Percentiles rank a stretch among this genome's conserved stretches.
phyloP scores from a whole-genome alignment of 2,113 vertebrate species.

The Epinephelus cyanopodus region DNA sequence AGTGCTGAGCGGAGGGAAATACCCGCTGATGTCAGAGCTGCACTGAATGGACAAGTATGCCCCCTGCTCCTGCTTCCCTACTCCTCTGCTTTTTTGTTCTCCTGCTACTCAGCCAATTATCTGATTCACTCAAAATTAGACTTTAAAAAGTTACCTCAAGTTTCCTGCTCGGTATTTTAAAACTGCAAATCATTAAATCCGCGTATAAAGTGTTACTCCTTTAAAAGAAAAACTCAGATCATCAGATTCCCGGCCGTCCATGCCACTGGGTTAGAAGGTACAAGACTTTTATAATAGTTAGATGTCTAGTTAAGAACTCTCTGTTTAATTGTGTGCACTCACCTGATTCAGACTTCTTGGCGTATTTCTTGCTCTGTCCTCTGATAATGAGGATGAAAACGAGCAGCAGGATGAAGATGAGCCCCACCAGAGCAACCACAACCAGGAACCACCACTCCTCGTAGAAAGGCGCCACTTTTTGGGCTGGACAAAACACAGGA shows the following conservation, averaged over 20 bases:
- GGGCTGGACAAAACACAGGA: constrained; percentile 82
- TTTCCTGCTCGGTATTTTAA: constrained; percentile 7
- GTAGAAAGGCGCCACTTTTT: constrained; percentile 95
- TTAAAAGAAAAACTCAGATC: neutral
- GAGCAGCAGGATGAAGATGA: constrained; percentile 96
- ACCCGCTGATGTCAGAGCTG: constrained; percentile 74
- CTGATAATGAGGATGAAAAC: constrained; percentile 97
- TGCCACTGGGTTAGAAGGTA: neutral
- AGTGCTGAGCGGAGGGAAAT: constrained; percentile 77
- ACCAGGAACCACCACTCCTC: constrained; percentile 99
- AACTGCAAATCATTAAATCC: constrained; percentile 26
- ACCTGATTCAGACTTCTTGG: constrained; percentile 96
- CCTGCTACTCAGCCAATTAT: constrained; percentile 18
- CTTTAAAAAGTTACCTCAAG: constrained; percentile 5
- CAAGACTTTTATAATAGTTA: neutral
- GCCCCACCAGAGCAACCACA: constrained; percentile 94
- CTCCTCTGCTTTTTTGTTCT: constrained; percentile 8
- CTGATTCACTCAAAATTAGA: constrained; percentile 31
- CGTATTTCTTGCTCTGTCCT: constrained; percentile 96
- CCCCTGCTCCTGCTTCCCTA: constrained; percentile 12
- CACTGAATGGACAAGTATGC: constrained; percentile 64
- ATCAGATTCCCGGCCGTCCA: neutral
- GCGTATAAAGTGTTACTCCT: neutral
- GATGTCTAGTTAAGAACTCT: neutral
- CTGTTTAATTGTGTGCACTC: constrained; percentile 54